These are phyloP conservation scores for Alouatta palliata DNA, from an alignment of 2,113 vertebrate species.

Conservation along the genomic window DNA sequence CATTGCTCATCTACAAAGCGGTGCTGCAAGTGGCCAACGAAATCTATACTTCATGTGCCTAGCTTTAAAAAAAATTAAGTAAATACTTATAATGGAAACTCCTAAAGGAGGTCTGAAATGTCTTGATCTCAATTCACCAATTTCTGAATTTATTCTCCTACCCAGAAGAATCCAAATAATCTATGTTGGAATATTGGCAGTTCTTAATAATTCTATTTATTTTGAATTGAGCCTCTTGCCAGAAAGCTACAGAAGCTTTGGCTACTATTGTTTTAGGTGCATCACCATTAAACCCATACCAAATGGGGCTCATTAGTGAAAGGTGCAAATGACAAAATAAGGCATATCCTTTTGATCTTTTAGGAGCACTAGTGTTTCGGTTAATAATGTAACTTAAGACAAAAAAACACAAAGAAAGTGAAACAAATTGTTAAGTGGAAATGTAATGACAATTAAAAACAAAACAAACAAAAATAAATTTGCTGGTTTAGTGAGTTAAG, in stretches of 20 bases:
- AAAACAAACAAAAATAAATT: slow-evolving; percentile 78
- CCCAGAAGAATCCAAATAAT: slow-evolving; percentile 54
- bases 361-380: slow-evolving; percentile 72
- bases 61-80: background rate
- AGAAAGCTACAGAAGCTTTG: slow-evolving; percentile 83
- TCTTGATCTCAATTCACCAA: slow-evolving; percentile 29
- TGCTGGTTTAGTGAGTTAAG: slow-evolving; percentile 84
- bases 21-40: background rate
- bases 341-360: slow-evolving; percentile 66
- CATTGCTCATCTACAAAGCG: background rate
- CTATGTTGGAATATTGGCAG: slow-evolving; percentile 8
- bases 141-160: slow-evolving; percentile 53
- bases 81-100: background rate
- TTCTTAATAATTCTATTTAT: slow-evolving; percentile 43
- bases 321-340: slow-evolving; percentile 72
- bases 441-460: slow-evolving; percentile 83
- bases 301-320: slow-evolving; percentile 78
- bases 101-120: slow-evolving; percentile 30
- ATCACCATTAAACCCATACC: slow-evolving; percentile 69
- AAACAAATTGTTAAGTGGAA: slow-evolving; percentile 86
- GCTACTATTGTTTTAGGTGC: slow-evolving; percentile 68
- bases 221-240: slow-evolving; percentile 83
- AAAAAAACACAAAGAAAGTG: slow-evolving; percentile 79
- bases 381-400: slow-evolving; percentile 80
- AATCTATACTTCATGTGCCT: background rate